Evolutionary conservation across 2,888 invertebrate species (phyloP).

Genomic region (Plagiodera versicolora): DNA sequence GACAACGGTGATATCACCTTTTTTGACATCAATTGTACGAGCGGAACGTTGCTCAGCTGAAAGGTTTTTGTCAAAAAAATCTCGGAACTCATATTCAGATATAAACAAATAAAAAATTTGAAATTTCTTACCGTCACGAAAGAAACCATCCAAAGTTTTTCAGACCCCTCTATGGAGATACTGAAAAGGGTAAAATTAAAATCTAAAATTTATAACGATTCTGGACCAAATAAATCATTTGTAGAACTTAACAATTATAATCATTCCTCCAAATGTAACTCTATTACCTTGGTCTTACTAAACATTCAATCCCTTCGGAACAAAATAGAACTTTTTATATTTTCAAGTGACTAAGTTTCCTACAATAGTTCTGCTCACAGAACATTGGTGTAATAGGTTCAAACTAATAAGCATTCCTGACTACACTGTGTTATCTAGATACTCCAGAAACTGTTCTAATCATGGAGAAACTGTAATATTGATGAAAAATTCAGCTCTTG

Average conservation of each 20-base stretch:
- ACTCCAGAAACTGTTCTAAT: not conserved
- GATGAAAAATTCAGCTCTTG: not conserved
- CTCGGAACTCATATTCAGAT: not conserved
- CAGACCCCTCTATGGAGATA: not conserved
- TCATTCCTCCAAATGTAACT: not conserved
- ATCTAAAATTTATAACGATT: too few species aligned
- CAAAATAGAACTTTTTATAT: not conserved
- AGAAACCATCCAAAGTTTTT: too few species aligned
- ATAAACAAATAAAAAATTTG: not conserved
- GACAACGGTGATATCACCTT: not conserved
- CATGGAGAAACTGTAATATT: not conserved
- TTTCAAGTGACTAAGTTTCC: not conserved
- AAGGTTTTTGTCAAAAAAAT: not conserved
- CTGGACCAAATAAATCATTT: too few species aligned
- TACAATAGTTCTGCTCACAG: not conserved
- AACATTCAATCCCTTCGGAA: slow-evolving; percentile 1
- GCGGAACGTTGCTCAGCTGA: not conserved
- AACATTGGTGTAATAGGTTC: not conserved
- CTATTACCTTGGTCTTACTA: slow-evolving; percentile 3
- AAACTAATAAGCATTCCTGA: not conserved
- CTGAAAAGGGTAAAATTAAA: too few species aligned
- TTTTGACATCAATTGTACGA: not conserved
- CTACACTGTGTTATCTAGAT: not conserved
- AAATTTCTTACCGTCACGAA: not conserved
- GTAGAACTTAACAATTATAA: too few species aligned